phyloP scores from a whole-genome alignment of 2,888 invertebrate genomes.

The Drosophila koepferae region DNA sequence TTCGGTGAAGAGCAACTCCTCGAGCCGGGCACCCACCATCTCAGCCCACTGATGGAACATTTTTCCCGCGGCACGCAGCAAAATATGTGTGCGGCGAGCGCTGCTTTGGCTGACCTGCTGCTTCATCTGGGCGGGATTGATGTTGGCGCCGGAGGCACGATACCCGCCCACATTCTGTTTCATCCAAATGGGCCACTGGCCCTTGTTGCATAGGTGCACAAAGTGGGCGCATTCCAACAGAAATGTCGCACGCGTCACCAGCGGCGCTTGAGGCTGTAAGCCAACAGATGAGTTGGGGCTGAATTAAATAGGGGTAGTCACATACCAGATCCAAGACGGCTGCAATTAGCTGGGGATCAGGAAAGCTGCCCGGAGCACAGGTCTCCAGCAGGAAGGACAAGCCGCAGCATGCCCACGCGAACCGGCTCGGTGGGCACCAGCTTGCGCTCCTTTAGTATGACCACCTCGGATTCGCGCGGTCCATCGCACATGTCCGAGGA shows the following conservation, averaged over 20 bases:
- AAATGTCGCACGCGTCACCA: conserved; percentile 95
- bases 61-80: conserved; percentile 96
- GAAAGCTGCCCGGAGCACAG: conserved; percentile 97
- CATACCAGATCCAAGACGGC: conserved; percentile 96
- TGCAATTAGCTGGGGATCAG: conserved; percentile 97
- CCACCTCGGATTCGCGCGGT: conserved; percentile 93
- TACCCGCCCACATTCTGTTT: conserved; percentile 91
- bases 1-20: conserved; percentile 95
- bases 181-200: conserved; percentile 99
- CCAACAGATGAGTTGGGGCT: not conserved
- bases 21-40: conserved; percentile 94
- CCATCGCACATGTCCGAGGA: conserved; percentile 93
- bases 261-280: conserved; percentile 94
- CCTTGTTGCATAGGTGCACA: conserved; percentile 98
- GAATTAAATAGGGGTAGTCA: too few relatives aligned
- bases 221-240: conserved; percentile 98
- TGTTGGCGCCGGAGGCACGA: conserved; percentile 88
- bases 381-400: conserved; percentile 98
- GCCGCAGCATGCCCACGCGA: conserved; percentile 94
- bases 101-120: conserved; percentile 87
- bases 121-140: conserved; percentile 84
- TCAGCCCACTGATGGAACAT: conserved; percentile 92
- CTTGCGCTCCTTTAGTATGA: conserved; percentile 94
- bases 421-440: conserved; percentile 92
- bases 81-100: conserved; percentile 88